These are phyloP conservation scores for Crypturellus undulatus DNA, from an alignment of 2,113 vertebrate genomes.

Conservation along the genomic window DNA sequence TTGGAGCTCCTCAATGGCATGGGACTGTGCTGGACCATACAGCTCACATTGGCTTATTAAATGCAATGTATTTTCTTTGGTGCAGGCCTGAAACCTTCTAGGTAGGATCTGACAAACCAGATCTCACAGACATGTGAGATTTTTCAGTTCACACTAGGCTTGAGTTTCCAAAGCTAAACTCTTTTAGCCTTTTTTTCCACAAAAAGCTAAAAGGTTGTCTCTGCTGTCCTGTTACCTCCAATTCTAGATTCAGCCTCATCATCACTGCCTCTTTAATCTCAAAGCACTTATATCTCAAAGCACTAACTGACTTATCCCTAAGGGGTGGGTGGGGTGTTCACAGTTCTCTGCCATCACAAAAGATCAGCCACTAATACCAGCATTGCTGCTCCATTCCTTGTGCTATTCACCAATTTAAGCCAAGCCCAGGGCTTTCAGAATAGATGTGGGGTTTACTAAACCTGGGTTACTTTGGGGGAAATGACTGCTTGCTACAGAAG, in stretches of 20 bases:
- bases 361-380: background rate
- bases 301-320: background rate
- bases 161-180: background rate
- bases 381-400: background rate
- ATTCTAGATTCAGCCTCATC: background rate
- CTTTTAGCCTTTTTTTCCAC: too few relatives aligned
- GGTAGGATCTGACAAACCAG: background rate
- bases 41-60: background rate
- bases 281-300: too few relatives aligned
- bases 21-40: background rate
- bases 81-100: background rate
- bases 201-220: too few relatives aligned
- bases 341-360: background rate
- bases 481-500: background rate
- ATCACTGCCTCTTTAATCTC: background rate
- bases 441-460: background rate
- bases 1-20: background rate
- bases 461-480: background rate
- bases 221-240: background rate
- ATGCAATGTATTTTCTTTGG: background rate
- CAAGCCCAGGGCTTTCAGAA: background rate
- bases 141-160: background rate
- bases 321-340: background rate
- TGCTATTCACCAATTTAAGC: background rate
- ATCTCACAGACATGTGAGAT: accelerated